These are phyloP conservation scores for Dunckerocampus dactyliophorus DNA, from an alignment of 2,113 vertebrate genomes.

Conservation along the genomic window DNA sequence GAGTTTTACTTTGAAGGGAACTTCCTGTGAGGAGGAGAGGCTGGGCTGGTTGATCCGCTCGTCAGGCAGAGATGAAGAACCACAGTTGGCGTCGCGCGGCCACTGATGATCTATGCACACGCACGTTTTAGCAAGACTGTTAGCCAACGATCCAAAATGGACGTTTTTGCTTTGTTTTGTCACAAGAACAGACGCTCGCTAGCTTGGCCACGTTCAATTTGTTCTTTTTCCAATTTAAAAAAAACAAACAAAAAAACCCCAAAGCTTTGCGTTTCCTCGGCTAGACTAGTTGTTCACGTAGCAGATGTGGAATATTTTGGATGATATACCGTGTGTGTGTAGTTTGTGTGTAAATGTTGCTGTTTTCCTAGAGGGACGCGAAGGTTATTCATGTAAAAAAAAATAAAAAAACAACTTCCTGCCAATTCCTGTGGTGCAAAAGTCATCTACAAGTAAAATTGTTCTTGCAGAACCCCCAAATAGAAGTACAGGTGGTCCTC, in stretches of 20 bases:
- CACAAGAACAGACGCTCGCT: background rate
- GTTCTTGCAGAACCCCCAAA: too few relatives aligned
- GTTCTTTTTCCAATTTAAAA: constrained; percentile 13
- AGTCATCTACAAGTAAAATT: too few relatives aligned
- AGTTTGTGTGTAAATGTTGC: background rate
- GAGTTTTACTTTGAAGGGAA: constrained; percentile 46
- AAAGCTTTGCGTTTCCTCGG: background rate
- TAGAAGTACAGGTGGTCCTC: too few relatives aligned
- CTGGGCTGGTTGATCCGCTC: constrained; percentile 1
- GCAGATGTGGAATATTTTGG: background rate
- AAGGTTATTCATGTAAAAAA: too few relatives aligned
- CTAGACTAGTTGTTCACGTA: constrained; percentile 4
- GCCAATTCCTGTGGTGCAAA: too few relatives aligned
- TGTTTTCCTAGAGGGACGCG: background rate
- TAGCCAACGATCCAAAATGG: constrained; percentile 28
- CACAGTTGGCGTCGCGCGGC: constrained; percentile 26
- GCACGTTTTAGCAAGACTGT: constrained; percentile 38
- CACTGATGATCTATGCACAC: constrained; percentile 60
- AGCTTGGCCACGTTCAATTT: background rate
- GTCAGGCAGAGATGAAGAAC: constrained; percentile 34
- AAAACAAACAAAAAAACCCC: constrained; percentile 4
- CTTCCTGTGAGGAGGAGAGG: constrained; percentile 36
- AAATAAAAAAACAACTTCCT: too few relatives aligned
- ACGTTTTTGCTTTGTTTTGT: constrained; percentile 32
- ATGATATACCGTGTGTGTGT: too few relatives aligned